Conservation (phyloP, 2,113 vertebrate genomes). For the Notarius quadriscutis region DNA sequence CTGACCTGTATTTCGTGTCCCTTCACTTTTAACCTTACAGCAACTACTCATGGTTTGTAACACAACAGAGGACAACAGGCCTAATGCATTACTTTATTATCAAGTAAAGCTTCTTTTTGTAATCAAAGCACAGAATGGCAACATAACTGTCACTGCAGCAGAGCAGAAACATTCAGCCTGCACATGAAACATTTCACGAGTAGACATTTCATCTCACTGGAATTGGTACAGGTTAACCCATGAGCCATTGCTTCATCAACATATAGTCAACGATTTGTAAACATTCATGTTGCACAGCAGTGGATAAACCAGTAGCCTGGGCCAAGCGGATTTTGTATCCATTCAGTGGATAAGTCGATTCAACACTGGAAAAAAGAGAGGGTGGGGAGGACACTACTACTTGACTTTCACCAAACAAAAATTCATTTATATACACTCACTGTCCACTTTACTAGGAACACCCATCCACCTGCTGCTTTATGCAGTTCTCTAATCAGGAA, state of each 20-base stretch:
- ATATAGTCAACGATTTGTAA: background rate
- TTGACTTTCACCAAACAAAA: too few species aligned
- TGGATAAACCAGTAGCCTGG: background rate
- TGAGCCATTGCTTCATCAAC: background rate
- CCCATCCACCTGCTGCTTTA: too few species aligned
- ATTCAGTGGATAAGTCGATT: too few species aligned
- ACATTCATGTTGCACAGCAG: background rate
- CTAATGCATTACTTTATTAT: slow-evolving; percentile 4
- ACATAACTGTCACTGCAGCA: background rate
- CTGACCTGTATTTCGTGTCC: too few species aligned
- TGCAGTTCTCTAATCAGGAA: too few species aligned
- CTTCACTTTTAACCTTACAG: background rate
- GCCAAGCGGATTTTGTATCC: background rate
- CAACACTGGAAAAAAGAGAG: background rate
- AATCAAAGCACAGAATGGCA: slow-evolving; percentile 43
- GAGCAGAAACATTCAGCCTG: background rate
- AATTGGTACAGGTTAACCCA: background rate
- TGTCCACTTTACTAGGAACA: too few species aligned
- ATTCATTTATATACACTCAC: too few species aligned
- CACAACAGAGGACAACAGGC: background rate
- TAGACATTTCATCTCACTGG: background rate
- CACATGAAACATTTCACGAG: background rate
- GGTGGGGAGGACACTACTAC: too few species aligned
- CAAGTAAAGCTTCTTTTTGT: background rate
- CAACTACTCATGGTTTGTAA: background rate